Percentiles rank a stretch among this genome's conserved stretches.
Evolutionary conservation across 1,140 invertebrate genomes (phyloP).

Genomic region (Amphibalanus amphitrite): DNA sequence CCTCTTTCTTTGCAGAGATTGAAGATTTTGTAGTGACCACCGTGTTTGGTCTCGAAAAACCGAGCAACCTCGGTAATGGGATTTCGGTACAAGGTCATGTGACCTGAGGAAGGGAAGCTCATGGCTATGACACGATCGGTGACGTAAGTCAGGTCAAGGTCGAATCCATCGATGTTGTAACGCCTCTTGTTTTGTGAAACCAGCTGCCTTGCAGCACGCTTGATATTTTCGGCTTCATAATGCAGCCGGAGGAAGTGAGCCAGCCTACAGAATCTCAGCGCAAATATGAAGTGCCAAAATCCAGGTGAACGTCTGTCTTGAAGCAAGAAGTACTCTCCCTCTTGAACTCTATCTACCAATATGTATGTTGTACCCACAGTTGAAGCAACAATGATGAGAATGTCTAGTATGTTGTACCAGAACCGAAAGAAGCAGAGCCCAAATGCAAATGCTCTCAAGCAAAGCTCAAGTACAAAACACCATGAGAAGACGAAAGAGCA

Average conservation of each 20-base stretch:
- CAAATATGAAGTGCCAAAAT: background rate
- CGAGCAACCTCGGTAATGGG: conserved; percentile 36
- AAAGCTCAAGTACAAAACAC: background rate
- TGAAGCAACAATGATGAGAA: background rate
- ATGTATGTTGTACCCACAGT: background rate
- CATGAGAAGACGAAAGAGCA: background rate
- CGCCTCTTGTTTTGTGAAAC: conserved; percentile 40
- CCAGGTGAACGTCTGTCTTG: background rate
- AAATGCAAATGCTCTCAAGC: background rate
- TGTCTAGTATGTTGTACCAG: background rate
- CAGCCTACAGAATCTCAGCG: background rate
- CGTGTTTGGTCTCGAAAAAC: conserved; percentile 39
- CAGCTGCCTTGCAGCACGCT: conserved; percentile 16
- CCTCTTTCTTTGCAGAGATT: conserved; percentile 41
- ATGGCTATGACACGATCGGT: conserved; percentile 41
- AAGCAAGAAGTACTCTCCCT: background rate
- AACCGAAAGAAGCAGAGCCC: background rate
- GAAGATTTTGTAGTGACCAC: conserved; percentile 39
- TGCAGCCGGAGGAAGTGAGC: background rate
- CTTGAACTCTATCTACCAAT: background rate
- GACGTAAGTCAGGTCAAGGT: conserved; percentile 40
- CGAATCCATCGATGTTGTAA: conserved; percentile 37
- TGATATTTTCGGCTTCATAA: background rate
- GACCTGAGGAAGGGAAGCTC: conserved; percentile 39
- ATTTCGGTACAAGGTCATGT: conserved; percentile 39